phyloP scores from a whole-genome alignment of 2,888 invertebrate genomes.

The Ctenicera cuprea region DNA sequence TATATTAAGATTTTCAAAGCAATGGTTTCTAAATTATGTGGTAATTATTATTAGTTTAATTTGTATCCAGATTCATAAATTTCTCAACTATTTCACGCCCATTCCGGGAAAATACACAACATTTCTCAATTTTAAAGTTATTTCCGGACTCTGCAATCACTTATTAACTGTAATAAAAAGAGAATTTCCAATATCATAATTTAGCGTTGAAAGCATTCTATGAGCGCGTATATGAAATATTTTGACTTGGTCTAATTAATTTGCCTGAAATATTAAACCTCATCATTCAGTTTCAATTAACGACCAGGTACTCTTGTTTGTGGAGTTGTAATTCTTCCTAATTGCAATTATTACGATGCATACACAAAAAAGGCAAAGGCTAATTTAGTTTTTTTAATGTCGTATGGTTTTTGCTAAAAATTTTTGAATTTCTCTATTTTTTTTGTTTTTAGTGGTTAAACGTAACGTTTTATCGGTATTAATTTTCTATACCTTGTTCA shows the following conservation, averaged over 20 bases:
- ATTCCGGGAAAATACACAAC: background rate
- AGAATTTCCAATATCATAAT: constrained; percentile 30
- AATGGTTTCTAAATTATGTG: no score
- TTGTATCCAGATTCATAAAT: background rate
- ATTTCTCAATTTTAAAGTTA: constrained; percentile 5
- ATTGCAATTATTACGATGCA: no score
- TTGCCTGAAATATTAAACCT: background rate
- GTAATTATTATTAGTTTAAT: background rate
- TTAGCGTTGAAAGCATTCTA: background rate
- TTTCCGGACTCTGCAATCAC: background rate
- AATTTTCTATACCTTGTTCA: no score
- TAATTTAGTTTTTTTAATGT: no score
- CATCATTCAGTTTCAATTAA: constrained; percentile 2
- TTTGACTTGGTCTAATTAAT: background rate
- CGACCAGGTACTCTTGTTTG: no score
- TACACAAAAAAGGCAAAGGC: no score
- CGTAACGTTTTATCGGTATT: no score
- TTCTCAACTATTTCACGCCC: background rate
- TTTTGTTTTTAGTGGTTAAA: no score
- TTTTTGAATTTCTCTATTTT: no score
- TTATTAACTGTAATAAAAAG: constrained; percentile 15
- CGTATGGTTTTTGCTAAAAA: no score
- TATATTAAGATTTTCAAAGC: no score
- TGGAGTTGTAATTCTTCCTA: no score
- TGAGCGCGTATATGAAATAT: constrained; percentile 15